Percentiles rank a stretch among this genome's conserved stretches.
These are phyloP conservation scores for Lysiphlebus fabarum DNA, from an alignment of 1,140 invertebrate genomes.

Conservation along the genomic window DNA sequence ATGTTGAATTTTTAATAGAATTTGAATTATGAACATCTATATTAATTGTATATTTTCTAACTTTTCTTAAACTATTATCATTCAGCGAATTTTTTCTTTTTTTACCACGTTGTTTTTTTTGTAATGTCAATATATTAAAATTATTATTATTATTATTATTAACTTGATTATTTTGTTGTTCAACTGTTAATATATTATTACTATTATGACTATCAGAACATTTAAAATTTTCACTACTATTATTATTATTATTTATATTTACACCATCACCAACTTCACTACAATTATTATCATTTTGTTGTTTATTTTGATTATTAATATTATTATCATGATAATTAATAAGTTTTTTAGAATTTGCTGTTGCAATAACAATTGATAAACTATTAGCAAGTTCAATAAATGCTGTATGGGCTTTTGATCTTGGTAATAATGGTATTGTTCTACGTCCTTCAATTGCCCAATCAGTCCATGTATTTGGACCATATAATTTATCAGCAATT, in stretches of 20 bases:
- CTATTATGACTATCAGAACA: background rate
- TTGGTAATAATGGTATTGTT: conserved; percentile 74
- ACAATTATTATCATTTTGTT: too few species aligned
- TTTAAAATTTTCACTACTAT: conserved; percentile 1
- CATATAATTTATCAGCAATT: conserved; percentile 82
- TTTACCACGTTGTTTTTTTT: conserved; percentile 28
- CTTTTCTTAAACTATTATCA: conserved; percentile 19
- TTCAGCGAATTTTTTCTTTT: conserved; percentile 38
- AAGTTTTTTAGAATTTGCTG: conserved; percentile 50
- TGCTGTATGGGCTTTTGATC: conserved; percentile 76
- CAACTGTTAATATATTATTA: too few species aligned
- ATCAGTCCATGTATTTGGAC: conserved; percentile 74
- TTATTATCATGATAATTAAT: too few species aligned
- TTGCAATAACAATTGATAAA: conserved; percentile 56
- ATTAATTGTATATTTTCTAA: background rate
- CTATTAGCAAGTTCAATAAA: conserved; percentile 82
- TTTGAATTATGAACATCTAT: background rate
- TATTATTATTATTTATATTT: too few species aligned
- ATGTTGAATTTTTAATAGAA: background rate
- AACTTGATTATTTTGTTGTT: too few species aligned
- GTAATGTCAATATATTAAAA: conserved; percentile 5
- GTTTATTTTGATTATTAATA: too few species aligned
- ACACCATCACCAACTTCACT: too few species aligned
- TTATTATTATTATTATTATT: too few species aligned
- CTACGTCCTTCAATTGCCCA: conserved; percentile 85